Conservation (phyloP, 2,888 invertebrate species). For the Acrobasis suavella region DNA sequence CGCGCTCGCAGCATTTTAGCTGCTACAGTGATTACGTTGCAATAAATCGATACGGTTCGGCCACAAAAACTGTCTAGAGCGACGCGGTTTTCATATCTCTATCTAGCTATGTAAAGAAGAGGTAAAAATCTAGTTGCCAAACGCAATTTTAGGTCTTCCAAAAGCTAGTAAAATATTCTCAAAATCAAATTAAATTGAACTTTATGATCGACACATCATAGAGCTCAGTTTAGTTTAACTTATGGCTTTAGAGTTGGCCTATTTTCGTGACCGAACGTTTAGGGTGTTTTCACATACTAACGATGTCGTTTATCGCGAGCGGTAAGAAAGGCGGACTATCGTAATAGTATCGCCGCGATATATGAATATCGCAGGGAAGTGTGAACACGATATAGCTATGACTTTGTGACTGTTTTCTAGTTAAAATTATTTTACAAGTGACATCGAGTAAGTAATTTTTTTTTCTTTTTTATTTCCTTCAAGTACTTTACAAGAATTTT, state of each 20-base stretch:
- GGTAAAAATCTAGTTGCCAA: no score
- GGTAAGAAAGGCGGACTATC: background rate
- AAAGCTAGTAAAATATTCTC: no score
- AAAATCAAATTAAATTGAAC: background rate
- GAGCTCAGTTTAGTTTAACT: background rate
- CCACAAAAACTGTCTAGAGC: background rate
- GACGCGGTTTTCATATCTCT: background rate
- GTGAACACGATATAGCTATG: constrained; percentile 2
- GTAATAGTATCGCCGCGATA: background rate
- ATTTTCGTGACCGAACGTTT: background rate
- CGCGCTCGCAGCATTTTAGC: constrained; percentile 20
- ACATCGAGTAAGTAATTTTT: no score
- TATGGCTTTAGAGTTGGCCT: background rate
- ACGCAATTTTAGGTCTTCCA: no score
- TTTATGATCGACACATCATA: background rate
- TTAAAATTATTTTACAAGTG: background rate
- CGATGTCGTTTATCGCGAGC: background rate
- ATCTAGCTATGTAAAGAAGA: background rate
- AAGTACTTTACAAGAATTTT: background rate
- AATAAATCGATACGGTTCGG: constrained; percentile 3
- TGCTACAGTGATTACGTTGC: constrained; percentile 21
- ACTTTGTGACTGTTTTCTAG: background rate
- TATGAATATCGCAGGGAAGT: background rate
- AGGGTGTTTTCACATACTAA: background rate
- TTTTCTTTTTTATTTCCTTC: background rate